phyloP scores from a whole-genome alignment of 2,113 vertebrate genomes.

The Bubalus kerabau region DNA sequence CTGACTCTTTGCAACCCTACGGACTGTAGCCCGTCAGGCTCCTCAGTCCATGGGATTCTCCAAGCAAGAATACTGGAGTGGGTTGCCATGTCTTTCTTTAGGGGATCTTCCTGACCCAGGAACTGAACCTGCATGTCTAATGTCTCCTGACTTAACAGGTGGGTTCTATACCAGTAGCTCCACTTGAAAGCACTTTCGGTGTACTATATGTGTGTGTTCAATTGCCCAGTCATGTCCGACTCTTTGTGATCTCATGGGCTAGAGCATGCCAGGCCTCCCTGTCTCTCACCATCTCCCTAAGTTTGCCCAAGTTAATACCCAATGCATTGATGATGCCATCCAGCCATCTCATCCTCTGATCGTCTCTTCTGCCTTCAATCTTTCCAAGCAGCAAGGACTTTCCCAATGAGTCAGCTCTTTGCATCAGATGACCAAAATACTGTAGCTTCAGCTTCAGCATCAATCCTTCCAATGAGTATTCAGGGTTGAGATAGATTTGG shows the following conservation, averaged over 20 bases:
- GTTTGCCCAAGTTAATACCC: background rate
- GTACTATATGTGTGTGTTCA: background rate
- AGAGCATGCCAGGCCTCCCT: background rate
- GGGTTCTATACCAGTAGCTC: background rate
- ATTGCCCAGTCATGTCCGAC: fast-evolving
- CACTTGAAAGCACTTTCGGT: background rate
- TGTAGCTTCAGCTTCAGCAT: background rate
- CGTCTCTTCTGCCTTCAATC: background rate
- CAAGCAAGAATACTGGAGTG: background rate
- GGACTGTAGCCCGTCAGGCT: background rate
- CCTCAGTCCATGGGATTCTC: background rate
- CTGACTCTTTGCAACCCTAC: background rate
- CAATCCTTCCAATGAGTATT: background rate
- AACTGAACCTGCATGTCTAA: background rate
- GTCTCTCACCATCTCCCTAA: background rate
- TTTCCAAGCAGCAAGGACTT: background rate
- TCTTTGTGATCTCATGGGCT: background rate
- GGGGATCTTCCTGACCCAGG: background rate
- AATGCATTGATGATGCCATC: background rate
- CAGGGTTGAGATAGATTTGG: background rate
- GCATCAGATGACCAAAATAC: background rate
- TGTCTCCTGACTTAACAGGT: background rate
- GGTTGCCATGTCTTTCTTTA: background rate
- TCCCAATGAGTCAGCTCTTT: background rate
- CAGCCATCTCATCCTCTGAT: background rate